Base-by-base conservation (phyloP, 2,113 vertebrate genomes). In the Corynorhinus townsendii region DNA sequence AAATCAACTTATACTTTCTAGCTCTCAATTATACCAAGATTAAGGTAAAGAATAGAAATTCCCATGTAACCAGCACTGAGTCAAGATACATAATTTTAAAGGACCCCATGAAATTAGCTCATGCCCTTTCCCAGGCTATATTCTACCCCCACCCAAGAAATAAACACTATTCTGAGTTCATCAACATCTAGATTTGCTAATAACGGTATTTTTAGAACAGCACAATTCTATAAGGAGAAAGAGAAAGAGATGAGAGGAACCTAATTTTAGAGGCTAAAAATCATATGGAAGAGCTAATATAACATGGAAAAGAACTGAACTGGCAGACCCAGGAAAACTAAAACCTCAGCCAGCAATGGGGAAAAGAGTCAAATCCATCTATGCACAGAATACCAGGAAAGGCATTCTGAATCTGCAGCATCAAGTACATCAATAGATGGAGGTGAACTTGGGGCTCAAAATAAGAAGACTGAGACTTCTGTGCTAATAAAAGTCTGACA, bases 81-180 rank as follows among this genome's bases (percentile, higher is more conserved):
- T 79, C 33, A 93, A 90, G 20, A 91, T 20, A 71, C 5, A 85
- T 38, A 68, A 83, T 66, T 40, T 80, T 71, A 62, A 52, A 89
- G n/a, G 64, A 40, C 10, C 9, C 16, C 45, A 17, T 90, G 83
- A 87, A 26, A 3, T 33, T 88, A 26, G 24, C 33, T 87, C 16
- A 52, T n/a, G 45, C 16, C 69, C 35, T 82, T 89, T 59, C 30
- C 33, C 40, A 95, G 7, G 22, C 14, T 82, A 68, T 56, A 69
- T 30, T 68, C 49, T 83, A 89, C 12, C 28, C 3, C 7, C 9
- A 17, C 54, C n/a, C 7, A 90, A 79, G 52, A 94, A 33, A 28
- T 66, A 80, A 91, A 22, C 26, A 94, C 52, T 72, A 92, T 71
- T 87, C 28, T 81, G 66, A 94, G 33, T 93, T 88, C 49, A 95